Evolutionary conservation across 2,888 invertebrate genomes (phyloP).

Genomic region (Synergus gifuensis): DNA sequence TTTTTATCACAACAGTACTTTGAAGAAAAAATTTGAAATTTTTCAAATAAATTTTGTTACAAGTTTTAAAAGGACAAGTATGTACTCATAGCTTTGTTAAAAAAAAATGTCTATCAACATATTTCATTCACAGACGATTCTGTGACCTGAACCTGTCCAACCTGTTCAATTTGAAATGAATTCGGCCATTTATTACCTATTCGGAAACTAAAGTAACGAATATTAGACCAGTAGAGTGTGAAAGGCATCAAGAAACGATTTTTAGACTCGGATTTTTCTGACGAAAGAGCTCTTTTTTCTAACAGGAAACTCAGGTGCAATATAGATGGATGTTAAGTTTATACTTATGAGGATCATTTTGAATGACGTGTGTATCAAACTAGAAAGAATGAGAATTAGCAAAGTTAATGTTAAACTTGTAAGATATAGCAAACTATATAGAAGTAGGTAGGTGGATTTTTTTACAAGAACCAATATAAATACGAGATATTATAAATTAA

Average conservation of each 20-base stretch:
- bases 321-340: conserved; percentile 51
- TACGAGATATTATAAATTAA: not conserved
- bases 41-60: no score
- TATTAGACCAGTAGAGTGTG: not conserved
- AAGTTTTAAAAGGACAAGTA: no score
- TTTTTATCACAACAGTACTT: no score
- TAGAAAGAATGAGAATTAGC: conserved; percentile 53
- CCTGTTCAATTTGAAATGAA: no score
- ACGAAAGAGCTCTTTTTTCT: conserved; percentile 25
- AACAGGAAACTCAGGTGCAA: conserved; percentile 57
- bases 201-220: not conserved
- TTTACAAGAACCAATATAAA: conserved; percentile 33
- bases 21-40: no score
- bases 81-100: no score
- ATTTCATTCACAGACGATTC: no score
- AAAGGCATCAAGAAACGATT: not conserved
- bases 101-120: no score
- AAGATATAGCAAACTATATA: conserved; percentile 48
- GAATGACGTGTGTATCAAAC: conserved; percentile 52
- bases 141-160: no score
- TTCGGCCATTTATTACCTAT: not conserved
- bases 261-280: not conserved
- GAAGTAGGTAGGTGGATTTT: conserved; percentile 23
- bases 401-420: conserved; percentile 53
- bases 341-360: conserved; percentile 47